These are phyloP conservation scores for Coenonympha arcania DNA, from an alignment of 2,888 invertebrate genomes.

Conservation along the genomic window DNA sequence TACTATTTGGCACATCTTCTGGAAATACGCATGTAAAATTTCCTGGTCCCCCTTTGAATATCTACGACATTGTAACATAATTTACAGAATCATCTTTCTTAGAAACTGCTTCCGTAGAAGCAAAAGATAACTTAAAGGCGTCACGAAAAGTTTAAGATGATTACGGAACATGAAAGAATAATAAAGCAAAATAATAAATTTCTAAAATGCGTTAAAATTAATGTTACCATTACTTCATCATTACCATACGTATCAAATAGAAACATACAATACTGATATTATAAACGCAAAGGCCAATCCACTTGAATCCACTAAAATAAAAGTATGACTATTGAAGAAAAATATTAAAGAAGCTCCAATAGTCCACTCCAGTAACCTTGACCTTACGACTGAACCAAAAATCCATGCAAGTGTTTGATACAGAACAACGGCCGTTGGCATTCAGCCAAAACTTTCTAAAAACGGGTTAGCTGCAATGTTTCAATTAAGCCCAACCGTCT, in stretches of 20 bases:
- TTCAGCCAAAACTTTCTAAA: constrained; percentile 61
- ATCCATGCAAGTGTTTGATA: constrained; percentile 44
- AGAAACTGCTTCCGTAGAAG: too few relatives aligned
- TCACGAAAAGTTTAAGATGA: too few relatives aligned
- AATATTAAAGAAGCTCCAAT: constrained; percentile 19
- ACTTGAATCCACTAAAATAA: not conserved
- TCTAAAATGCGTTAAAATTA: too few relatives aligned
- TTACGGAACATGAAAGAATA: too few relatives aligned
- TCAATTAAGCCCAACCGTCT: constrained; percentile 47
- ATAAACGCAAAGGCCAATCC: too few relatives aligned
- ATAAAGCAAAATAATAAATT: too few relatives aligned
- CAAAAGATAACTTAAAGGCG: too few relatives aligned
- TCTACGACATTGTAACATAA: constrained; percentile 34
- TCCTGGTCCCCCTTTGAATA: constrained; percentile 35
- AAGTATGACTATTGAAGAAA: not conserved
- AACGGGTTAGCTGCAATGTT: constrained; percentile 54
- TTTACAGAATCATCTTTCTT: too few relatives aligned
- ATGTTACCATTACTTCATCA: too few relatives aligned
- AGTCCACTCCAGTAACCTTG: constrained; percentile 46
- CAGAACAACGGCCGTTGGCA: constrained; percentile 55
- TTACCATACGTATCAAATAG: too few relatives aligned
- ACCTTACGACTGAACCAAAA: constrained; percentile 50
- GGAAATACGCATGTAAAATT: constrained; percentile 25
- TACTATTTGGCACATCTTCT: constrained; percentile 38
- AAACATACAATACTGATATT: too few relatives aligned